Percentiles rank a stretch among this genome's conserved stretches.
phyloP scores from a whole-genome alignment of 37 sponge, comb jelly and placozoan genomes.

The Amphimedon queenslandica region DNA sequence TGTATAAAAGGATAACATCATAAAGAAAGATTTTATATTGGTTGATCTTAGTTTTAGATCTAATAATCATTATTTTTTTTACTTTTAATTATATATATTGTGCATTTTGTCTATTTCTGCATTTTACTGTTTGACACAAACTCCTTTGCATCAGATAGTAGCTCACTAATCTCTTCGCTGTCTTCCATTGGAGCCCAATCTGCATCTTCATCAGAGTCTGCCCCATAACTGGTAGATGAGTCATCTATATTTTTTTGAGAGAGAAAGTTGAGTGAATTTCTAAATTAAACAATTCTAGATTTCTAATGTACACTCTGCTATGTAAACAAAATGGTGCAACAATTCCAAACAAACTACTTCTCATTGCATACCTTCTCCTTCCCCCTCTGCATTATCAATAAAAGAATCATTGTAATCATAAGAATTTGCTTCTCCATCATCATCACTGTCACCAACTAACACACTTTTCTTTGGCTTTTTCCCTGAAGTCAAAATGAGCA shows the following conservation, averaged over 20 bases:
- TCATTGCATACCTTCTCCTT: too few relatives aligned
- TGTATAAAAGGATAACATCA: constrained; percentile 34
- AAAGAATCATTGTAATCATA: constrained; percentile 86
- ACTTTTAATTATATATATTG: neutral
- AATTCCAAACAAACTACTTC: too few relatives aligned
- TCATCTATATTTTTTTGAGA: too few relatives aligned
- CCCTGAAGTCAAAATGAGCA: neutral
- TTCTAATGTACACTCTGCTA: too few relatives aligned
- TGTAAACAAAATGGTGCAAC: too few relatives aligned
- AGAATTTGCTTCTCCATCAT: constrained; percentile 72
- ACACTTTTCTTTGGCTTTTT: constrained; percentile 32
- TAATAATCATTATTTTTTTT: neutral
- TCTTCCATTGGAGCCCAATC: constrained; percentile 51
- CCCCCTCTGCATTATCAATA: constrained; percentile 57
- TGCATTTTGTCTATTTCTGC: constrained; percentile 13
- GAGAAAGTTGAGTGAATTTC: too few relatives aligned
- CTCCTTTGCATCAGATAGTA: constrained; percentile 47
- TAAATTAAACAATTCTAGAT: too few relatives aligned
- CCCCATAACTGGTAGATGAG: constrained; percentile 23
- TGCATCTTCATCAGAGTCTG: constrained; percentile 50
- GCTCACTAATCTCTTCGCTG: constrained; percentile 58
- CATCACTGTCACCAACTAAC: constrained; percentile 77
- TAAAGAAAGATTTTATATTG: neutral
- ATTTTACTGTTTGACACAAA: constrained; percentile 71
- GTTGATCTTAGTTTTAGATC: neutral